Conservation (phyloP, 35 echinoderm and acorn worm species). For the Ptychodera flava region DNA sequence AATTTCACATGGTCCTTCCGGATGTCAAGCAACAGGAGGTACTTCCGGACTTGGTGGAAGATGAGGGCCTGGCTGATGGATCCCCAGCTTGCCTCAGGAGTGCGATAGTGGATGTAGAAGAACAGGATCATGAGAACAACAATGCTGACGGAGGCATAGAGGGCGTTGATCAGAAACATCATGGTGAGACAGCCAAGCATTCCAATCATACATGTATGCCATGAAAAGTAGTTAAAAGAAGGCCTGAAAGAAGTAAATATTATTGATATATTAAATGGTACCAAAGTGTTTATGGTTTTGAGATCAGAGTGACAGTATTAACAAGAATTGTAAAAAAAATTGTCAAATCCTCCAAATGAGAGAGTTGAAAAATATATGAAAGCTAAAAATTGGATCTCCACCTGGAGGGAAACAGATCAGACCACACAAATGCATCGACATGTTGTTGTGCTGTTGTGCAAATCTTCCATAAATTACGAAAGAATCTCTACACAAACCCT, state of each 20-base stretch:
- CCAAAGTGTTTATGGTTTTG: too few relatives aligned
- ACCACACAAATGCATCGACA: too few relatives aligned
- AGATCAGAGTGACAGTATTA: too few relatives aligned
- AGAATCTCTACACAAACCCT: too few relatives aligned
- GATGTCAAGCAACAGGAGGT: constrained; percentile 72
- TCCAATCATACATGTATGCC: constrained; percentile 68
- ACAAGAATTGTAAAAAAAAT: too few relatives aligned
- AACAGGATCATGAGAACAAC: constrained; percentile 68
- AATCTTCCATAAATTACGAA: too few relatives aligned
- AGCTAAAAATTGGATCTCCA: too few relatives aligned
- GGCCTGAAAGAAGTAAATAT: constrained; percentile 46
- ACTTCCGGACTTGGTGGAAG: constrained; percentile 94
- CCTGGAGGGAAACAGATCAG: too few relatives aligned
- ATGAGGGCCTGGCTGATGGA: constrained; percentile 94
- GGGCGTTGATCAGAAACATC: constrained; percentile 86
- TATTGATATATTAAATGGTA: neutral
- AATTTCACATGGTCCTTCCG: constrained; percentile 97
- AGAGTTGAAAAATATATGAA: too few relatives aligned
- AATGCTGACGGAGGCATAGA: constrained; percentile 51
- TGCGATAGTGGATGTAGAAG: constrained; percentile 50
- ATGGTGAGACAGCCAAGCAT: constrained; percentile 77
- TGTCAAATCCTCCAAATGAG: too few relatives aligned
- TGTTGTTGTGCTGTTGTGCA: too few relatives aligned
- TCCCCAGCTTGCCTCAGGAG: constrained; percentile 69
- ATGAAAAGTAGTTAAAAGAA: constrained; percentile 85